Base-by-base conservation (phyloP, 2,113 vertebrate genomes). In the Trinectes maculatus region DNA sequence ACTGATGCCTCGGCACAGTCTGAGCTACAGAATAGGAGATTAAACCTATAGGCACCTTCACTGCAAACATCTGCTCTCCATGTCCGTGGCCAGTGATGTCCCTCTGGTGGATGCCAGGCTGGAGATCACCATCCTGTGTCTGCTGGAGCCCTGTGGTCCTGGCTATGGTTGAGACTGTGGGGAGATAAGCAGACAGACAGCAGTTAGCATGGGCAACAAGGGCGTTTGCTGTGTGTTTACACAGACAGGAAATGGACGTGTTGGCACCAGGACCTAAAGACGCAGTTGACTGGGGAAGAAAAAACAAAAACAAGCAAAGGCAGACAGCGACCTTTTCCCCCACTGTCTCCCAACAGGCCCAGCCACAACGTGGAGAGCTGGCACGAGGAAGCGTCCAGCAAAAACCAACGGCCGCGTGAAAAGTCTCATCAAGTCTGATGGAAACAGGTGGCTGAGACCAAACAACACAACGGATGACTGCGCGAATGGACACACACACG, bases 101-200 rank as follows among this genome's bases (percentile, higher is more conserved):
- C 84, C 82, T 75, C 68, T 72, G 42, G 56, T 46, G 68, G 64
- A 59, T 60, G 76, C 70, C 70, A 58, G 12, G 25, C 60, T 22
- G 70, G 56, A 62, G 33, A 78, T 85, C 76, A 80, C 52, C 88
- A 89, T 84, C 74, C 66, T 78, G 70, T 21, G 77, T 58, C 74
- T 47, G 55, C 58, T 74, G 60, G 18, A 65, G 67, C 59, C 55
- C 60, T 66, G 25, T 46, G 51, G 68, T 77, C 36, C 66, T 57
- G 13, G 77, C 29, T 83, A n/a, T 65, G 54, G 48, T 44, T 65
- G 18, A 58, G 48, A 66, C 53, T 29, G 82, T 87, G n/a, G 19
- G 51, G 51, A 63, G 65, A 70, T 22, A 80, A 65, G 79, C 40
- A 89, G 28, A 78, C 39, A 61, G 11, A 80, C 13, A 82, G 65